Conservation (phyloP, 2,888 invertebrate genomes). For the Oxystoma pomonae region DNA sequence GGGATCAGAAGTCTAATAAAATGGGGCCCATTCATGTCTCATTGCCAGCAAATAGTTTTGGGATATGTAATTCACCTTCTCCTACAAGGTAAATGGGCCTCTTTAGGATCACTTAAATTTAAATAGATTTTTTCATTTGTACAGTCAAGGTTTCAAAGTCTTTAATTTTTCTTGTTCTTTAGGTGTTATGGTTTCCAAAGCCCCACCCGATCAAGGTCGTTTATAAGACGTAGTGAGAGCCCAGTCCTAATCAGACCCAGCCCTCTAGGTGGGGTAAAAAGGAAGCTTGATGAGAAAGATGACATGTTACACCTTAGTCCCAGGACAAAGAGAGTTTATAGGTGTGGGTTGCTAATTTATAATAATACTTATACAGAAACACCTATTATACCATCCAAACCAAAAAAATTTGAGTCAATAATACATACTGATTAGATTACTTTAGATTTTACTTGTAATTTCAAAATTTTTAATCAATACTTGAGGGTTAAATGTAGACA, state of each 20-base stretch:
- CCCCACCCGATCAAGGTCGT: conserved; percentile 63
- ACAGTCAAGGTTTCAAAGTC: not conserved
- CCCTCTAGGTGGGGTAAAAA: conserved; percentile 58
- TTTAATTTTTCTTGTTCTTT: conserved; percentile 3
- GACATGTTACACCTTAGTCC: conserved; percentile 44
- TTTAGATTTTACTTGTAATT: too few species aligned
- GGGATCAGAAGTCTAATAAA: conserved; percentile 33
- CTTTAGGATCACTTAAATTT: not conserved
- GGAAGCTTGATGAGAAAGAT: conserved; percentile 59
- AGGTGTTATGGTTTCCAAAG: conserved; percentile 42
- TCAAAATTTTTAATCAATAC: too few species aligned
- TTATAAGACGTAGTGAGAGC: conserved; percentile 78
- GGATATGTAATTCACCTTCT: conserved; percentile 43
- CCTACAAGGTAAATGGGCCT: conserved; percentile 36
- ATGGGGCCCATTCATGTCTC: conserved; percentile 50
- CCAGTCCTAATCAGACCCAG: conserved; percentile 83
- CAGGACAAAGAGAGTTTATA: conserved; percentile 47
- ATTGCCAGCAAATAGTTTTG: conserved; percentile 43
- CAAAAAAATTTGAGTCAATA: too few species aligned
- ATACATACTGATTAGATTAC: too few species aligned
- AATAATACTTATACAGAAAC: too few species aligned
- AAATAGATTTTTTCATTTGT: too few species aligned
- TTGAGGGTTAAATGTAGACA: too few species aligned
- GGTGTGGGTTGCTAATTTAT: too few species aligned
- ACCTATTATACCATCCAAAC: too few species aligned